Percentiles rank a stretch among this genome's conserved stretches.
phyloP scores from a whole-genome alignment of 2,113 vertebrate genomes.

The Lamprotornis superbus region DNA sequence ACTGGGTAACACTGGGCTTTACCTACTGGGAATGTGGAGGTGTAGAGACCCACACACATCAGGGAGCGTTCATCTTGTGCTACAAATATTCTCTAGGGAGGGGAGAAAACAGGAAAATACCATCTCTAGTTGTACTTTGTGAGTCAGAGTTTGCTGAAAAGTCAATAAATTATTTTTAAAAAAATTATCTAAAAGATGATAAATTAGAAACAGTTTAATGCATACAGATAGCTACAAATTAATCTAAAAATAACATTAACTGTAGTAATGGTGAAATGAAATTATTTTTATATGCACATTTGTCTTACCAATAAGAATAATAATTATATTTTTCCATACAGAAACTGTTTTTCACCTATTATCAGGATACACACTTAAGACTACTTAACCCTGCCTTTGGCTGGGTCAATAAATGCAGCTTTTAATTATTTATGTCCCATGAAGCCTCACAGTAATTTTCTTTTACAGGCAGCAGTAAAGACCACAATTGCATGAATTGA shows the following conservation, averaged over 20 bases:
- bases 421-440: not conserved
- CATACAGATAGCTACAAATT: not conserved
- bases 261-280: not conserved
- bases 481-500: not conserved
- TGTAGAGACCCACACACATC: not conserved
- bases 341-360: not conserved
- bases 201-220: not conserved
- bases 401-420: not conserved
- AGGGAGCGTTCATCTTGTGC: not conserved
- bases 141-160: not conserved
- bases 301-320: not conserved
- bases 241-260: not conserved
- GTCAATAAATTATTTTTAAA: not conserved
- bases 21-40: not conserved
- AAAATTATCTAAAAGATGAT: not conserved
- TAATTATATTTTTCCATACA: not conserved
- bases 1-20: not conserved
- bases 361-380: not conserved
- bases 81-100: not conserved
- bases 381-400: not conserved
- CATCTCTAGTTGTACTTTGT: not conserved
- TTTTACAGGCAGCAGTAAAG: constrained; percentile 6
- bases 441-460: not conserved
- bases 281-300: not conserved
- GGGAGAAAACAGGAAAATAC: not conserved